Evolutionary conservation across 2,797 vertebrate genomes (phyloP).

Genomic region (Gymnoscopelus braueri): DNA sequence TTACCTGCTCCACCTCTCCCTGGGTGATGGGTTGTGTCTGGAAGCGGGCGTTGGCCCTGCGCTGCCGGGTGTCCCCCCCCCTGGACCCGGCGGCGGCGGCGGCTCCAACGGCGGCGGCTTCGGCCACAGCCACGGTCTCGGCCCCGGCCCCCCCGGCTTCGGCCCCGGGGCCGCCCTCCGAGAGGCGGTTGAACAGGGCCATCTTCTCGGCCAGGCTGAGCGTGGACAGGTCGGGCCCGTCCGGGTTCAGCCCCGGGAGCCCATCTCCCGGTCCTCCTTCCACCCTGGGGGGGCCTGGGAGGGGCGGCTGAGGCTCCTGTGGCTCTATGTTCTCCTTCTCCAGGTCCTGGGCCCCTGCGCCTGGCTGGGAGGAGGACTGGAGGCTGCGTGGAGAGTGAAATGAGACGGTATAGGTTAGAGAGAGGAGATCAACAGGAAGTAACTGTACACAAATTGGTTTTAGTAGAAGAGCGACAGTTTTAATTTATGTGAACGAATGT

Average conservation of each 20-base stretch:
- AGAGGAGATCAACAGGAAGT: not conserved
- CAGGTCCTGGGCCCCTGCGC: constrained; percentile 70
- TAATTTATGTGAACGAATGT: too few species aligned
- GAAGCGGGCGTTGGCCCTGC: constrained; percentile 90
- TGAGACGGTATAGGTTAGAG: not conserved
- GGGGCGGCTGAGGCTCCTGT: constrained; percentile 19
- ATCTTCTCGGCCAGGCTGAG: constrained; percentile 95
- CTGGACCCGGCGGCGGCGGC: constrained; percentile 25
- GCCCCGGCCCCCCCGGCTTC: constrained; percentile 17
- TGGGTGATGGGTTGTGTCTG: constrained; percentile 97
- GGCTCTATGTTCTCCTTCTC: constrained; percentile 27
- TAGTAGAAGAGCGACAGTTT: too few species aligned
- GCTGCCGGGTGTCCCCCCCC: constrained; percentile 86
- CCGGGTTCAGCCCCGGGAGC: constrained; percentile 50
- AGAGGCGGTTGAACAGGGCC: constrained; percentile 95
- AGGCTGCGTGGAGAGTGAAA: constrained; percentile 76
- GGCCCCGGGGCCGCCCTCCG: constrained; percentile 75
- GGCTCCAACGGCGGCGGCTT: too few species aligned
- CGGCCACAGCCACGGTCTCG: too few species aligned
- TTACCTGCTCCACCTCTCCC: constrained; percentile 95
- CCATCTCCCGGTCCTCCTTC: constrained; percentile 65
- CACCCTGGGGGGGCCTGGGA: not conserved
- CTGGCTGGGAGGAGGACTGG: constrained; percentile 87
- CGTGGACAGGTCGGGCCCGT: constrained; percentile 91
- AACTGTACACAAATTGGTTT: too few species aligned